phyloP scores from a whole-genome alignment of 2,797 vertebrate genomes.

The Syndactyla subalaris region DNA sequence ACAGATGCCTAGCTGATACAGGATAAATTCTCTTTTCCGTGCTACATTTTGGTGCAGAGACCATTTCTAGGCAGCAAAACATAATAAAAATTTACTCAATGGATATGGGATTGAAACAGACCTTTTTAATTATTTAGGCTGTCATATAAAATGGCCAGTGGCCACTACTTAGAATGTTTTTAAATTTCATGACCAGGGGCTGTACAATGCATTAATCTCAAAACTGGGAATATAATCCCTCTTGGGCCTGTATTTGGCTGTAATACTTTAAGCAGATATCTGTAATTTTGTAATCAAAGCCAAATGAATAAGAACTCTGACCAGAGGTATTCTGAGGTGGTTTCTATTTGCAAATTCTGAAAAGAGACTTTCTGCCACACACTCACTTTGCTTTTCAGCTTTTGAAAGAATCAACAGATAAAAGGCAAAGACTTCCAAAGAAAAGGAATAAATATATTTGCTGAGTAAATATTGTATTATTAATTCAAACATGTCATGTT shows the following conservation, averaged over 20 bases:
- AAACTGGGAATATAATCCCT: conserved; percentile 40
- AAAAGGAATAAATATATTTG: conserved; percentile 46
- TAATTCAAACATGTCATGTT: conserved; percentile 21
- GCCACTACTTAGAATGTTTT: conserved; percentile 33
- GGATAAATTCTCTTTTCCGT: conserved; percentile 33
- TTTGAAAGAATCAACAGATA: conserved; percentile 17
- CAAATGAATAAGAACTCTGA: conserved; percentile 26
- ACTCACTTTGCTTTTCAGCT: background rate
- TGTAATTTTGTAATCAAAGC: conserved; percentile 32
- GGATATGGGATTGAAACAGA: background rate
- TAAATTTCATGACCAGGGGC: conserved; percentile 8
- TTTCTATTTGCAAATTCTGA: conserved; percentile 27
- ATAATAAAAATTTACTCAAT: background rate
- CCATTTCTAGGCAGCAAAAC: conserved; percentile 12
- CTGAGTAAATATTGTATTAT: conserved; percentile 44
- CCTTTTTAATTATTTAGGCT: conserved; percentile 26
- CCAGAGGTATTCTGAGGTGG: conserved; percentile 31
- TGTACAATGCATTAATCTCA: conserved; percentile 43
- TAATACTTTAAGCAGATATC: conserved; percentile 43
- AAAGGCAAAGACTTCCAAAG: conserved; percentile 11
- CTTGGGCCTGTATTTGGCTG: background rate
- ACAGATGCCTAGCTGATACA: conserved; percentile 25
- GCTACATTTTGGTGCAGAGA: background rate
- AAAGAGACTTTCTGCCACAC: background rate
- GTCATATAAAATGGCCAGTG: background rate